Evolutionary conservation across 2,113 vertebrate genomes (phyloP), one percentile per base, ranked within the genome.

Genomic region (Chloebia gouldiae): DNA sequence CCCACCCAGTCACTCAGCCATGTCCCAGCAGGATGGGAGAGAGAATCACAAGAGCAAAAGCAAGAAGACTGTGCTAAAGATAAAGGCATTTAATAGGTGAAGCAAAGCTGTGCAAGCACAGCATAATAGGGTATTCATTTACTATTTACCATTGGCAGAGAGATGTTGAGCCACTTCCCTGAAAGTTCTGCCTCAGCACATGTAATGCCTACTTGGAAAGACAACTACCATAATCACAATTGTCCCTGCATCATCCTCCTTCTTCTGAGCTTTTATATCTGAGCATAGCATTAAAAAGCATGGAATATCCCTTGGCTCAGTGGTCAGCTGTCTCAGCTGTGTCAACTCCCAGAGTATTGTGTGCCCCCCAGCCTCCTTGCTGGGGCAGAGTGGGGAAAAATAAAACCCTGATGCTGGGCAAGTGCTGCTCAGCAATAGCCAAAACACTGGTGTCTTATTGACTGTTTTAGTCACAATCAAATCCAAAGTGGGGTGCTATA

Each of bases 381-480:
- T 69, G 28, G 1, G 22, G 3, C 24, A 37, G 16, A 79, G 22
- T 10, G 10, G 16, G 16, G 27, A 81, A 76, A 27, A 54, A n/a
- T 4, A n/a, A 54, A 51, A n/a, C 24, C 22, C 25, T 4, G 3
- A 6, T 69, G n/a, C 13, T 82, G 6, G 44, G 10, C 10, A 86
- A 53, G 28, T 6, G 40, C 40, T 42, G 24, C 30, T 53, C 31
- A 65, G 15, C n/a, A n/a, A 37, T 1, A 51, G 7, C 11, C 22
- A 40, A 69, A 80, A 45, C 23, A 63, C 4, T 0, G 0, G 0
- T 51, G 24, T 39, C 15, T 21, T 21, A 24, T 1, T 1, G 6
- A 44, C 25, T 15, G 8, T 23, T 84, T 66, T 42, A 44, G 44
- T 72, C 40, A 60, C 59, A 78, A 53, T 35, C 7, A 83, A 79